Percentiles rank a stretch among this genome's conserved stretches.
phyloP scores from a whole-genome alignment of 2,888 invertebrate species.

The Adelphocoris suturalis region DNA sequence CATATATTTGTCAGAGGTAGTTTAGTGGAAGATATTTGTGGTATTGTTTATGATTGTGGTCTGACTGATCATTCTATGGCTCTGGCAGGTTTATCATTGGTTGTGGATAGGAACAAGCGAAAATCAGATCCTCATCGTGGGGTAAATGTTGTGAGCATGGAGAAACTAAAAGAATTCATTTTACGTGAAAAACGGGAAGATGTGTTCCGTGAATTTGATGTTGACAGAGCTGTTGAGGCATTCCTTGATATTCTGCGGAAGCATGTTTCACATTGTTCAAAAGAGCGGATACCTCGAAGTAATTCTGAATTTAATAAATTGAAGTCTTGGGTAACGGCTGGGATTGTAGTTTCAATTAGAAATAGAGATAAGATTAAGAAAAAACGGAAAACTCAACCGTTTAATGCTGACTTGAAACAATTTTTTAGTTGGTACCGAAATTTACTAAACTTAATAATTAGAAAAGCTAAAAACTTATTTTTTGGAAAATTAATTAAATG shows the following conservation, averaged over 20 bases:
- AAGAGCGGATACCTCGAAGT: not conserved
- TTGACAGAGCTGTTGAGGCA: not conserved
- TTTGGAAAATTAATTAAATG: constrained; percentile 7
- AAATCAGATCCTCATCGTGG: not conserved
- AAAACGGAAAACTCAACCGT: constrained; percentile 24
- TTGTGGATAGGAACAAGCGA: not conserved
- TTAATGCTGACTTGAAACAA: not conserved
- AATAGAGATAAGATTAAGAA: not conserved
- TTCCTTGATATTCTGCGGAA: not conserved
- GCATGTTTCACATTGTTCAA: not conserved
- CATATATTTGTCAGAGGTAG: not conserved
- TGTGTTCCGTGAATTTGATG: not conserved
- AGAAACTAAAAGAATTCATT: not conserved
- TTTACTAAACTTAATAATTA: not conserved
- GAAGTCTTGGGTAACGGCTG: constrained; percentile 13
- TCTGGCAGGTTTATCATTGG: not conserved
- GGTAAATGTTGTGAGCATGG: not conserved
- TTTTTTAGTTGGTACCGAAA: constrained; percentile 2
- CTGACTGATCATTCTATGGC: not conserved
- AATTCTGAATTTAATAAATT: not conserved
- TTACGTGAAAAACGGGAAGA: not conserved
- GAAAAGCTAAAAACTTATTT: constrained; percentile 28
- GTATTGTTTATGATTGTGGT: not conserved
- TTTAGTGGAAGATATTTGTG: not conserved
- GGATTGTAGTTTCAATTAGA: constrained; percentile 16